Evolutionary conservation across 1,140 invertebrate species (phyloP).

Genomic region (Drosophila baimaii): DNA sequence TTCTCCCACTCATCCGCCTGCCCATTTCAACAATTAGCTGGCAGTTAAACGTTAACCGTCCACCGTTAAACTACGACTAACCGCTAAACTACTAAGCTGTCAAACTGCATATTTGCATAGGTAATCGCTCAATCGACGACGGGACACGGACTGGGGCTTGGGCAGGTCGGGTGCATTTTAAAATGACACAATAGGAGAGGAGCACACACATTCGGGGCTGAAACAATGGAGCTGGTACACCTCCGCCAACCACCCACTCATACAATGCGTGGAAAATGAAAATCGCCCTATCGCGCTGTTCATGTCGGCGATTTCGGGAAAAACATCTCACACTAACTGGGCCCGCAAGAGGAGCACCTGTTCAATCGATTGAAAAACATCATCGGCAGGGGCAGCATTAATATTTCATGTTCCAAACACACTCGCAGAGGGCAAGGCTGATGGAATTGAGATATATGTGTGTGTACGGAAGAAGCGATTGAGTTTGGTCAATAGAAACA

Average conservation of each 20-base stretch:
- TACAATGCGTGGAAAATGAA: constrained; percentile 14
- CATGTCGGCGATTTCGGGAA: constrained; percentile 13
- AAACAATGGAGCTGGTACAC: constrained; percentile 4
- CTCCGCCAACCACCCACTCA: background rate
- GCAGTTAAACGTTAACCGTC: constrained; percentile 24
- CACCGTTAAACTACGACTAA: constrained; percentile 17
- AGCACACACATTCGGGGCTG: constrained; percentile 1
- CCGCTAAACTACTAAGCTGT: constrained; percentile 19
- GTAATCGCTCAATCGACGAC: constrained; percentile 25
- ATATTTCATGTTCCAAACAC: constrained; percentile 7
- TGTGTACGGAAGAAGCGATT: too few relatives aligned
- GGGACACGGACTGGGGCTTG: constrained; percentile 3
- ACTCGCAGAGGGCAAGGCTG: background rate
- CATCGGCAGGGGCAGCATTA: constrained; percentile 2
- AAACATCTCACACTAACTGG: constrained; percentile 8
- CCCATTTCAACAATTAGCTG: constrained; percentile 18
- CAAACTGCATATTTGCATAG: constrained; percentile 43
- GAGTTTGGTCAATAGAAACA: background rate
- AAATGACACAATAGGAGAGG: constrained; percentile 15
- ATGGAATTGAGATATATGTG: background rate
- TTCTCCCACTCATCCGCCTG: background rate
- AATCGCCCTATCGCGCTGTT: constrained; percentile 7
- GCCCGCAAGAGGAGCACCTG: constrained; percentile 10
- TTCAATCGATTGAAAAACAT: constrained; percentile 36
- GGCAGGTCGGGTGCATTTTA: constrained; percentile 12